Evolutionary conservation across 2,113 vertebrate genomes (phyloP), one percentile per base, ranked within the genome.

Genomic region (Cebus imitator): DNA sequence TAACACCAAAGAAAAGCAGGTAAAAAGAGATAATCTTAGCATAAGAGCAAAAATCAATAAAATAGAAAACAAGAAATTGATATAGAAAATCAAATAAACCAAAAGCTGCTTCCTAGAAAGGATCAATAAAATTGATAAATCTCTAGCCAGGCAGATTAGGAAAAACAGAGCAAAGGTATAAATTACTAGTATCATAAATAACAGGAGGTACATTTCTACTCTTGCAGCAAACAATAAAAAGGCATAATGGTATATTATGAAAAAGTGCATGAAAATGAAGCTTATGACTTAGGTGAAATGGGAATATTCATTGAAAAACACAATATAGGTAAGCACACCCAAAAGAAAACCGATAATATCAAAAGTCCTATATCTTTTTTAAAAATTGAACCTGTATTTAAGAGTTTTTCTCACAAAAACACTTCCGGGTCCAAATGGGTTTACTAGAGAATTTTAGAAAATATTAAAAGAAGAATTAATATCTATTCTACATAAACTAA

Each of bases 121-220:
- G 64, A 80, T 73, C 45, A 37, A 43, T 80, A 57, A 84, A 88
- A 61, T 18, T 55, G 80, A 55, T 79, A 79, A 55, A 80, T 91
- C 27, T 84, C 37, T 58, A 57, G 45, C 45, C 9, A 88, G 6
- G 13, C 6, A 81, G n/a, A 75, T 58, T 20, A 70, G 8, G 40
- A 52, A 30, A 84, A 52, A 48, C 7, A 75, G 9, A 68, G 20
- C 89, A 35, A 76, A 88, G 48, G 48, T 8, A 40, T 45, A 84
- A 45, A 58, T 75, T 16, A 7, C 27, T 30, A 78, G 16, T 13
- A 18, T 61, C 23, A 52, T 17, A 3, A 76, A 14, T 35, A 8
- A 6, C 12, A 21, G 20, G 14, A 50, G 13, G 18, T 8, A 4
- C 48, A 85, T 17, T 30, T 17, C n/a, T 30, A 35, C 48, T 23